These are phyloP conservation scores for Ophion obscuratus DNA, from an alignment of 2,888 invertebrate species.

Conservation along the genomic window DNA sequence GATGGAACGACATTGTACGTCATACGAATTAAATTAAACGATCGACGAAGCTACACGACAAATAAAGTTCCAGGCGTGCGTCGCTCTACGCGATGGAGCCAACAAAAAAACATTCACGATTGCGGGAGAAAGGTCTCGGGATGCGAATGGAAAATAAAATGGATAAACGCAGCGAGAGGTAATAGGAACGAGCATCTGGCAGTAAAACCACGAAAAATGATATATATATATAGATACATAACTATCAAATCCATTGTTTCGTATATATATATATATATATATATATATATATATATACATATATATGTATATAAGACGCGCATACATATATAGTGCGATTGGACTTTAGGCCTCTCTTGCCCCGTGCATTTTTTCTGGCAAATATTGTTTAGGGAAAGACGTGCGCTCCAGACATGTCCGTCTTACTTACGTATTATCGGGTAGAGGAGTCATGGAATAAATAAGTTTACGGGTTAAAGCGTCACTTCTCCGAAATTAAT, in stretches of 20 bases:
- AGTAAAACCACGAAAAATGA: conserved; percentile 26
- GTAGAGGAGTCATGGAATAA: conserved; percentile 80
- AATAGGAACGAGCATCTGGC: conserved; percentile 39
- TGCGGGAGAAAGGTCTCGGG: not conserved
- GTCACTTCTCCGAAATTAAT: conserved; percentile 73
- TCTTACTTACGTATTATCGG: conserved; percentile 78
- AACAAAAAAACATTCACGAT: conserved; percentile 9
- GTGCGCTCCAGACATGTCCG: conserved; percentile 30
- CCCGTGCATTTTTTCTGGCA: conserved; percentile 2
- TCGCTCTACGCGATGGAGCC: not conserved
- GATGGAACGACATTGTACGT: not conserved
- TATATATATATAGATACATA: conserved; percentile 18
- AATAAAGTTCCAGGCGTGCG: not conserved
- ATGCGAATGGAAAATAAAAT: not conserved
- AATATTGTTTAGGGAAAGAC: conserved; percentile 24
- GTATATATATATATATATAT: conserved; percentile 14
- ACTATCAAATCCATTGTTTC: not conserved
- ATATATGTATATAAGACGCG: not conserved
- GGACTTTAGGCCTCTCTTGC: conserved; percentile 8
- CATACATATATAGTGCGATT: conserved; percentile 7
- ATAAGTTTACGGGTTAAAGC: conserved; percentile 71
- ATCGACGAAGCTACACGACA: not conserved
- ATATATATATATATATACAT: conserved; percentile 24
- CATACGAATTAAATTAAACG: not conserved
- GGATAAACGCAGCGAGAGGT: conserved; percentile 4